Base-by-base conservation (phyloP, 2,888 invertebrate genomes). In the Polia nebulosa region DNA sequence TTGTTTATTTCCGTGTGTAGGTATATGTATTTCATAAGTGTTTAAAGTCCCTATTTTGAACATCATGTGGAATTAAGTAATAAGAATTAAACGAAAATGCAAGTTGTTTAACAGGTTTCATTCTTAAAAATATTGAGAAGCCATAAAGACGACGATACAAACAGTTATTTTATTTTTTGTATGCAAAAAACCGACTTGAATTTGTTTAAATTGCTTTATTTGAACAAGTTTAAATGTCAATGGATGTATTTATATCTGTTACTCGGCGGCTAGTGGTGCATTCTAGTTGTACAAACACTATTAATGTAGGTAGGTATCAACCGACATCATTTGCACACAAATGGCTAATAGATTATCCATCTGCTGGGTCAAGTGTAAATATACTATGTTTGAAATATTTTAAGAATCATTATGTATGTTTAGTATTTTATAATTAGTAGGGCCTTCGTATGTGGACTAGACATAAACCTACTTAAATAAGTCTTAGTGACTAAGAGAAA, bases 361-460 rank as follows among this genome's bases (percentile, higher is more conserved):
- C 45, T 41, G n/a, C 34, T 73, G 41, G 77, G 77, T 77, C 78
- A 73, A 71, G 77, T 77, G 56, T 52, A 71, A 73, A 70, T 39
- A 53, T 53, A 36, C 39, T 25, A 51, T 56, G 20, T 59, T 17
- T 65, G 20, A 66, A 32, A 53, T 47, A 47, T 29, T 49, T 34
- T 36, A 52, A 52, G 13, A 63, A 45, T 6, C 13, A 20, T 17
- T 57, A 13, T 59, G 17, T 5, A 39, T 47, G 17, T 9, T 49
- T 57, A 39, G 27, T 32, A 65, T 65, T 34, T 66, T 51, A 13
- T 41, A 51, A 49, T 65, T 25, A 51, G 5, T 5, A 20, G 22
- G 32, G 3, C 51, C 29, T 51, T 51, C 29, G 7, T 52, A 20
- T n/a, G n/a, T 49, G n/a, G 7, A 39, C 22, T 29, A 15, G 3